Evolutionary conservation across 2,888 invertebrate species (phyloP).

Genomic region (Odontothrips loti): DNA sequence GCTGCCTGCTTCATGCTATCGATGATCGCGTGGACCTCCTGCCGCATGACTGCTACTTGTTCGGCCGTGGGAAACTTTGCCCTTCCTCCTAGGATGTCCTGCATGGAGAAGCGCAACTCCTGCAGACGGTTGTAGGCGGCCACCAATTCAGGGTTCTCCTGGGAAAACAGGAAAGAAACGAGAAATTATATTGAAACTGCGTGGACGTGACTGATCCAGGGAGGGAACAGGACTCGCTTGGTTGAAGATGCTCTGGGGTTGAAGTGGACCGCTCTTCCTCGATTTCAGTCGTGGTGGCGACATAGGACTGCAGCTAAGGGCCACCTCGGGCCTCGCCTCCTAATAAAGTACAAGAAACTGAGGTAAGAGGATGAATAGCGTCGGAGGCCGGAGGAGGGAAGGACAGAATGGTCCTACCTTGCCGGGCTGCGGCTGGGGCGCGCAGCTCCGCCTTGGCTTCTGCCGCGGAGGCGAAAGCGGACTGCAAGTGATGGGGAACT

Average conservation of each 20-base stretch:
- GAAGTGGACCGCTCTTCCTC: background rate
- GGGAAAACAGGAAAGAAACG: background rate
- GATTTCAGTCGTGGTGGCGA: background rate
- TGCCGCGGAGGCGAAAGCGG: background rate
- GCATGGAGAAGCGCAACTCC: background rate
- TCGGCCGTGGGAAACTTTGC: background rate
- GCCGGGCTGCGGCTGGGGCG: background rate
- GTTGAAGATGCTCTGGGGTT: background rate
- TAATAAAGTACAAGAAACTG: too few species aligned
- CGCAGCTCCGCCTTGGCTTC: background rate
- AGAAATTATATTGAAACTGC: background rate
- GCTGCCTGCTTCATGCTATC: background rate
- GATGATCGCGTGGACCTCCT: background rate
- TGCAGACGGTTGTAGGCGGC: background rate
- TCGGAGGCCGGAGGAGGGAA: too few species aligned
- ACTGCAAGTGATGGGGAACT: background rate
- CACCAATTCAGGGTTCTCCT: background rate
- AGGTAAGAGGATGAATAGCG: too few species aligned
- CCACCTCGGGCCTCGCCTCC: too few species aligned
- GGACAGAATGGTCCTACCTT: too few species aligned
- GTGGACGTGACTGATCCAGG: background rate
- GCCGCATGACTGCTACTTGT: background rate
- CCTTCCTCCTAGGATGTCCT: background rate
- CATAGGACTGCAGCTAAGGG: background rate
- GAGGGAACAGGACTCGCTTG: background rate